These are phyloP conservation scores for Willowsia nigromaculata DNA, from an alignment of 2,888 invertebrate genomes.

Conservation along the genomic window DNA sequence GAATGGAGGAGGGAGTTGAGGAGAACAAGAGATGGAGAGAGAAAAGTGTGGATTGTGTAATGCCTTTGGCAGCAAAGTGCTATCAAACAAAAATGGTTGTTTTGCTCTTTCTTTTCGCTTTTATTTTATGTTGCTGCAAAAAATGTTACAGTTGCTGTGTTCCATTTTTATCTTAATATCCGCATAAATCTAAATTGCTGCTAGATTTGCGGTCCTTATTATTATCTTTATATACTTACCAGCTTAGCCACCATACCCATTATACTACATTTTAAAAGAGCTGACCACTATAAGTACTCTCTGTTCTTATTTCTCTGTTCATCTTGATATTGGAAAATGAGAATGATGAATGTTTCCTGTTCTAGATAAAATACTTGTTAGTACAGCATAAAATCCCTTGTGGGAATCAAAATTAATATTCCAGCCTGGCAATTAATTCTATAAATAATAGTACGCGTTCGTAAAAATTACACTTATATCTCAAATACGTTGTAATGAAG, in stretches of 20 bases:
- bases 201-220: conserved; percentile 18
- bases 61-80: conserved; percentile 45
- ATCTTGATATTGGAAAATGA: conserved; percentile 15
- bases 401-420: background rate
- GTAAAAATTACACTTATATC: background rate
- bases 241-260: background rate
- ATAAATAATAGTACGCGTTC: background rate
- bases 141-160: conserved; percentile 25
- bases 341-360: conserved; percentile 54
- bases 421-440: background rate
- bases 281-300: background rate
- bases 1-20: background rate
- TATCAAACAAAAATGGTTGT: conserved; percentile 48
- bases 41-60: conserved; percentile 49
- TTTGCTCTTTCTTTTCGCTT: conserved; percentile 1
- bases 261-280: background rate
- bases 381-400: background rate
- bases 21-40: background rate
- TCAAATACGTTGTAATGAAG: background rate
- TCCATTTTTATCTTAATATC: conserved; percentile 47
- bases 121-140: conserved; percentile 5
- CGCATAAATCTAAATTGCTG: conserved; percentile 39
- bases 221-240: background rate
- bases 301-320: background rate
- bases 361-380: conserved; percentile 26